Percentiles rank a stretch among this genome's conserved stretches.
phyloP scores from a whole-genome alignment of 2,113 vertebrate species.

The Takifugu flavidus region DNA sequence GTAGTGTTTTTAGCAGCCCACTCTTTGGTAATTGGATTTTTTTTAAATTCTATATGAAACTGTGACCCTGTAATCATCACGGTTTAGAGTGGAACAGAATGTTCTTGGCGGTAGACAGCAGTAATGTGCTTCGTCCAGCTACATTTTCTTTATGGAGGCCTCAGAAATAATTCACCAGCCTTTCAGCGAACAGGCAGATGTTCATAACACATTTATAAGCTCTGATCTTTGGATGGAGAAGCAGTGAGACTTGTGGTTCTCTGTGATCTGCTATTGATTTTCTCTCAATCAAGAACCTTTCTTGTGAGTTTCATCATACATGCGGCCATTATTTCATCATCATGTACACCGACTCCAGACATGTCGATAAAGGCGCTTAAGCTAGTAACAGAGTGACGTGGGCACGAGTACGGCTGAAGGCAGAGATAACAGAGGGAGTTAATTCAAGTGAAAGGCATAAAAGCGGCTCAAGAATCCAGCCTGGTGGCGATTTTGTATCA shows the following conservation, averaged over 20 bases:
- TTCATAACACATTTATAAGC: slow-evolving; percentile 44
- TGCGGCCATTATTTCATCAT: slow-evolving; percentile 20
- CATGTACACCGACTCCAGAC: too few species aligned
- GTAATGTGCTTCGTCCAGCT: slow-evolving; percentile 25
- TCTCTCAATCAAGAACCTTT: slow-evolving; percentile 34
- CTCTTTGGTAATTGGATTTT: too few species aligned
- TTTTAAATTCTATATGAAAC: too few species aligned
- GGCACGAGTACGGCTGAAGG: too few species aligned
- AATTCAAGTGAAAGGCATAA: too few species aligned
- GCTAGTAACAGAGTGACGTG: too few species aligned
- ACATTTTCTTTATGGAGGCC: slow-evolving; percentile 25
- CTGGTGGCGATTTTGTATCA: too few species aligned
- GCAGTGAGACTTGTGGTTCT: slow-evolving; percentile 29
- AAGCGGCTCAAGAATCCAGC: too few species aligned
- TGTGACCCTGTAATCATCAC: background rate
- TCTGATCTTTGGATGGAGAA: slow-evolving; percentile 33
- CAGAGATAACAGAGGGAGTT: too few species aligned
- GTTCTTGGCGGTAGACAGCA: background rate
- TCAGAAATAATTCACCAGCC: slow-evolving; percentile 38
- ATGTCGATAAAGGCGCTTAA: slow-evolving; percentile 10
- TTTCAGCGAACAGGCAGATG: slow-evolving; percentile 26
- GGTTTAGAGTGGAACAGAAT: slow-evolving; percentile 6
- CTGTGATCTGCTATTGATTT: slow-evolving; percentile 11
- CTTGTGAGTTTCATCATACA: slow-evolving; percentile 11
- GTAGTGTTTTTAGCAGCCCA: too few species aligned